phyloP scores from a whole-genome alignment of 2,888 invertebrate species.

The Caradrina clavipalpis region DNA sequence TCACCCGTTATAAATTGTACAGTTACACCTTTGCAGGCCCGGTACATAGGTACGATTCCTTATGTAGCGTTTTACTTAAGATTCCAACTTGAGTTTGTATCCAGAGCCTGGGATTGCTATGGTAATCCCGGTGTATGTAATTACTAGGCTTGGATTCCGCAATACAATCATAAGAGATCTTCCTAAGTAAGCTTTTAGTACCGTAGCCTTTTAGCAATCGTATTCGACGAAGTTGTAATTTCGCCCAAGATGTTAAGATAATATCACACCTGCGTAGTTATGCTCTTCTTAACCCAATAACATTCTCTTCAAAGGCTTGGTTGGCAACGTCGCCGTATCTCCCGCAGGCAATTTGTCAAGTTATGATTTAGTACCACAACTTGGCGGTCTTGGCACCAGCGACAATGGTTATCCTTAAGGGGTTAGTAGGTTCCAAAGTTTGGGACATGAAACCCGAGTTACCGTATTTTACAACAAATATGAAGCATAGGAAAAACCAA shows the following conservation, averaged over 20 bases:
- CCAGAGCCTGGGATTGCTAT: constrained; percentile 20
- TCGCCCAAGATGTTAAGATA: constrained; percentile 7
- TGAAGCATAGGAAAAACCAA: constrained; percentile 18
- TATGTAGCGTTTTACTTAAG: neutral
- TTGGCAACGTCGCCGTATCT: constrained; percentile 48
- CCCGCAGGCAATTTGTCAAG: constrained; percentile 56
- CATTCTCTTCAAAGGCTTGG: constrained; percentile 37
- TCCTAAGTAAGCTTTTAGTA: constrained; percentile 23
- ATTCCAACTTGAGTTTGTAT: constrained; percentile 2
- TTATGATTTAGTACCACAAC: constrained; percentile 54
- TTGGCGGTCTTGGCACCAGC: constrained; percentile 58
- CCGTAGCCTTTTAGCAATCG: constrained; percentile 6
- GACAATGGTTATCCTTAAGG: constrained; percentile 45
- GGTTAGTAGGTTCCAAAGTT: constrained; percentile 42
- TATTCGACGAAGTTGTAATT: constrained; percentile 9
- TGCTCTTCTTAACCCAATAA: constrained; percentile 23
- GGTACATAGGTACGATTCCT: neutral
- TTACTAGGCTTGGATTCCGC: constrained; percentile 9
- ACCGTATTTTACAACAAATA: constrained; percentile 13
- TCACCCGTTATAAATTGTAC: too few relatives aligned
- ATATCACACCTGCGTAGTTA: constrained; percentile 30
- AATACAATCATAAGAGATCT: constrained; percentile 15
- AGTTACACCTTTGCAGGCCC: neutral
- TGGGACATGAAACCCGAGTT: constrained; percentile 28
- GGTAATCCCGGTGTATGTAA: constrained; percentile 23